Percentiles rank a stretch among this genome's conserved stretches.
These are phyloP conservation scores for Terrapene triunguis DNA, from an alignment of 2,113 vertebrate genomes.

Conservation along the genomic window DNA sequence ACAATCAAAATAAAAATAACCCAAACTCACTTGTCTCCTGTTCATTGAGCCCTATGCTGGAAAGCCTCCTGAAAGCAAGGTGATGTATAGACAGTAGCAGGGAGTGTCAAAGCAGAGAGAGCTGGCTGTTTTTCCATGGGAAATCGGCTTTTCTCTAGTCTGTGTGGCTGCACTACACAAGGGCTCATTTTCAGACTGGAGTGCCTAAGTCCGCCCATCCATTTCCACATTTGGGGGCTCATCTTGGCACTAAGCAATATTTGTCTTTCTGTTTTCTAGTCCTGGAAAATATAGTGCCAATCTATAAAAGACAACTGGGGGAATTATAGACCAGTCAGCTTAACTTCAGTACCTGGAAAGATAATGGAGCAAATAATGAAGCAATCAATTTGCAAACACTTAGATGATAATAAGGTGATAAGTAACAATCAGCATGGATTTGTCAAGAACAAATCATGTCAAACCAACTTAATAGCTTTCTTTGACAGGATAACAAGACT, in stretches of 20 bases:
- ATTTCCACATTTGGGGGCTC: neutral
- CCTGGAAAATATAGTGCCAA: neutral
- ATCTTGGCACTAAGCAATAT: neutral
- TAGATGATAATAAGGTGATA: too few species aligned
- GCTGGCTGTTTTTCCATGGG: neutral
- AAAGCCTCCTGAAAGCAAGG: fast-evolving
- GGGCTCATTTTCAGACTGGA: neutral
- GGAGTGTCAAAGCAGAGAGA: neutral
- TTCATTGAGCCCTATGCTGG: neutral
- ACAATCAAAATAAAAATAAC: slow-evolving; percentile 62
- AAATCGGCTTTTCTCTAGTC: neutral
- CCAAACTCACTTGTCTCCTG: neutral
- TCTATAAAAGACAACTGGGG: too few species aligned
- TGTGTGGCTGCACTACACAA: neutral
- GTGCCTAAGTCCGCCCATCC: neutral
- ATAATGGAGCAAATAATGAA: too few species aligned
- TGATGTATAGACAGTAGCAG: neutral
- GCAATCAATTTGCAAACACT: too few species aligned
- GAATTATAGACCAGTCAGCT: too few species aligned
- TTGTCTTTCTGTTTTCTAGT: neutral
- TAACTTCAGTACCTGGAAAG: too few species aligned
- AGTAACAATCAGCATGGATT: too few species aligned
- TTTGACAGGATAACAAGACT: too few species aligned
- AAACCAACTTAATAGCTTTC: too few species aligned
- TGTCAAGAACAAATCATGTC: too few species aligned